Base-by-base conservation (phyloP, 1,140 invertebrate species). In the Drosophila sucinea region DNA sequence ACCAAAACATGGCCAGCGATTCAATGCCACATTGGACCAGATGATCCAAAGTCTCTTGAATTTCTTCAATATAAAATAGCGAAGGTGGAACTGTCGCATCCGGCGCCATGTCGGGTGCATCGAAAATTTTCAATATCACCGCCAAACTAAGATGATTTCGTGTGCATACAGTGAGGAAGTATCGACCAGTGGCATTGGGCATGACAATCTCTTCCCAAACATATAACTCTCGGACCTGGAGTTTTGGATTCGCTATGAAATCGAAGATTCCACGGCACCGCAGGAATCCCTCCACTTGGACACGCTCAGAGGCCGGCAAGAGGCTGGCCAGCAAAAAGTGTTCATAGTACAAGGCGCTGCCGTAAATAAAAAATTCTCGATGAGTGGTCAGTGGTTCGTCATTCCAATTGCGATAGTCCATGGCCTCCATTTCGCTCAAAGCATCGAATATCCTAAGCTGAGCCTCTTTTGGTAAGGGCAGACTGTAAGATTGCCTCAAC, bases 401-500 rank as follows among this genome's bases (percentile, higher is more conserved):
- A 85, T 95, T 96, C 96, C 96, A 96, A 92, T 96, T 96, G 79
- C 95, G 93, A 91, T 96, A 96, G 92, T 97, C 96, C 93, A 96
- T 96, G 17, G 96, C 95, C 92, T 96, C 96, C 90, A 97, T 94
- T 92, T 97, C 96, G 81, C 95, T 96, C 4, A 97, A 92, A 3
- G 95, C 95, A 91, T 96, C 95, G 84, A 96, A 96, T 61, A 97
- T 94, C 91, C 96, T 95, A 73, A 96, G 93, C 81, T 95, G 94
- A 7, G 95, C 95, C 78, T 96, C 96, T 84, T 95, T 94, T 1
- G 96, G 96, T 56, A 97, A 86, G n/a, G 94, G 93, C 41, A 96
- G 35, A 25, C 75, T 81, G 0, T 70, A 64, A 0, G 90, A 91
- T 17, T 90, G 77, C 4, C 79, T 73, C 4, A 91, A 57, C 1